phyloP scores from a whole-genome alignment of 2,113 vertebrate species.

The human (Homo sapiens) region GRCh38 chr5:118069501-118070000 shows the following conservation, averaged over 20 bases:
- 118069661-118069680: not conserved
- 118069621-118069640: conserved; percentile 35
- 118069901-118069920: not conserved
- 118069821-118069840: not conserved
- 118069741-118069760: conserved; percentile 5
- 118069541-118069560: conserved; percentile 46
- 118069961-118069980: not conserved
- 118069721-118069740: not conserved
- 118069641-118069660: conserved; percentile 36
- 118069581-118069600: conserved; percentile 40
- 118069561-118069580: conserved; percentile 51
- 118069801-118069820: not conserved
- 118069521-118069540: not conserved
- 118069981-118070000: not conserved
- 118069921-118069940: not conserved
- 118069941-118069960: not conserved
- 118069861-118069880: not conserved
- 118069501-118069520: not conserved
- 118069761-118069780: not conserved
- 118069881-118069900: not conserved
- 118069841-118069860: not conserved
- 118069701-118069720: conserved; percentile 27
- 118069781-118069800: not conserved
- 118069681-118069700: not conserved
- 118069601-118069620: conserved; percentile 22